phyloP scores from a whole-genome alignment of 2,888 invertebrate species.

The Leptinotarsa haldemani region DNA sequence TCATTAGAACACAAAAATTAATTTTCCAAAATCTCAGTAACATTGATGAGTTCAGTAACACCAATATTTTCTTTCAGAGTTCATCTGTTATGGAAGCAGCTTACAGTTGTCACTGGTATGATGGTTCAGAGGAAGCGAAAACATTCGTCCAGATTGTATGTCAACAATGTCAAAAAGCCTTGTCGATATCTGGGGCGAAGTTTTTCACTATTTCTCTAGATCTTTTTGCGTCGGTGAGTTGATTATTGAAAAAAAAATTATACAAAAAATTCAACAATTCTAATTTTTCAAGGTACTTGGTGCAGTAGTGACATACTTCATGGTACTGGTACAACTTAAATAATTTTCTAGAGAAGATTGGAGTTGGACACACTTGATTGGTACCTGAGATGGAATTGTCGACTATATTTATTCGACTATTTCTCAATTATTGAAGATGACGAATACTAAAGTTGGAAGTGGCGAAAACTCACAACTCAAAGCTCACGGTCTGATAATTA shows the following conservation, averaged over 20 bases:
- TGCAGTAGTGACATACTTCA: conserved; percentile 90
- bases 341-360: conserved; percentile 60
- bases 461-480: too few species aligned
- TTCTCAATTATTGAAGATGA: too few species aligned
- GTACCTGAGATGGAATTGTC: conserved; percentile 20
- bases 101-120: conserved; percentile 91
- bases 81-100: conserved; percentile 93
- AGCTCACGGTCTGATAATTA: too few species aligned
- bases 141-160: conserved; percentile 92
- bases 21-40: too few species aligned
- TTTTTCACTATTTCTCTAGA: conserved; percentile 90
- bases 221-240: conserved; percentile 86
- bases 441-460: too few species aligned
- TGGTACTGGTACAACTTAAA: conserved; percentile 91
- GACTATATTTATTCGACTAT: too few species aligned
- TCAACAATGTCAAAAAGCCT: conserved; percentile 89
- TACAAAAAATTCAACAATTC: neutral
- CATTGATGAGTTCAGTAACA: neutral
- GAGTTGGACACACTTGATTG: neutral
- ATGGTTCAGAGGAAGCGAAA: conserved; percentile 90
- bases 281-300: conserved; percentile 76
- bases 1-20: too few species aligned
- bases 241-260: neutral
- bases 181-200: conserved; percentile 90
- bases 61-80: conserved; percentile 70